Evolutionary conservation across 1,140 invertebrate species (phyloP), one percentile per base, ranked within the genome.

Genomic region (Heliothis subflexa): DNA sequence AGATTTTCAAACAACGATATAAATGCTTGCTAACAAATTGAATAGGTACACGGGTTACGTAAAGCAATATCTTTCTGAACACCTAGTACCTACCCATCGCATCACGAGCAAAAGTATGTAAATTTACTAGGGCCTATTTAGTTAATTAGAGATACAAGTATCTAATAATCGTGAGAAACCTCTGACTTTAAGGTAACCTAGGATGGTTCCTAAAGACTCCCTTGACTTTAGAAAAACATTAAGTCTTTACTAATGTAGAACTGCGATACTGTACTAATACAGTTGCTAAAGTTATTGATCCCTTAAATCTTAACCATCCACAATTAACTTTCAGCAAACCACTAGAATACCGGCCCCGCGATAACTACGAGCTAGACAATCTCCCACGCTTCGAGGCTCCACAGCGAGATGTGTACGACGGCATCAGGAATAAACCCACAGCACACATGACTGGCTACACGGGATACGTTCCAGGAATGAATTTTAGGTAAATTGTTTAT

Each of bases 371-470:
- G 75, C 61, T 94, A 1, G 79, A 89, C 71, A 88, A 87, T 21
- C 84, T 89, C 79, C 90, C 89, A 81, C 91, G 78, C 78, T 87
- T 85, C 78, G 91, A 89, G 81, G 89, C 88, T 74, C 94, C 95
- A 79, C 85, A 93, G 85, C 78, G 94, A 85, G 85, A 91, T 85
- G 84, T 89, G 0, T 94, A 92, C 79, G 91, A 94, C 74, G 86
- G 94, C 83, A 78, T 89, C 80, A 18, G 91, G 81, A 80, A 94
- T 79, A 95, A 95, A 79, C 89, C 94, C 14, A 91, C 96, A 14
- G 95, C 95, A 0, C 96, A 96, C 83, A 96, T 97, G 86, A 95
- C 96, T 14, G 96, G 96, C 25, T 97, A 97, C 85, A 97, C 96
- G 70, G 96, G 96, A 59, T 95, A 95, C 47, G 93, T 95, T 7